These are phyloP conservation scores for Drosophila jambulina DNA, from an alignment of 1,140 invertebrate species.

Conservation along the genomic window DNA sequence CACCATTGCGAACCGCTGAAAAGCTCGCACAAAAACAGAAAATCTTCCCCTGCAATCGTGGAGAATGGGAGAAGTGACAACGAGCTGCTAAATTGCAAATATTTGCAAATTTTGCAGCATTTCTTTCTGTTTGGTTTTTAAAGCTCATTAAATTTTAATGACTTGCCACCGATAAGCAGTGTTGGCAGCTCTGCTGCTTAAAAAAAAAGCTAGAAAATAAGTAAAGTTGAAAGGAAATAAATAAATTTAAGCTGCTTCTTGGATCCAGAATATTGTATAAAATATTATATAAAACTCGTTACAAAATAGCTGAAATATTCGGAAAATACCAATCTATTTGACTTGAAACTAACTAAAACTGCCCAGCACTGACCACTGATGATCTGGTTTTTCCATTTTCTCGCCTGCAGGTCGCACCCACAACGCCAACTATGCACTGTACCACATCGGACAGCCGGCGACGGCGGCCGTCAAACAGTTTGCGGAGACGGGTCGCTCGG, in stretches of 20 bases:
- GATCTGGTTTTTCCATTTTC: constrained; percentile 13
- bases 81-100: constrained; percentile 62
- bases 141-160: constrained; percentile 73
- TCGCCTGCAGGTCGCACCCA: constrained; percentile 91
- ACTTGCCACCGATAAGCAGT: constrained; percentile 28
- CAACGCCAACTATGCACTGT: constrained; percentile 91
- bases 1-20: constrained; percentile 40
- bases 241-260: too few species aligned
- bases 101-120: constrained; percentile 64
- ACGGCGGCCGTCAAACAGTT: constrained; percentile 92
- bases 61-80: constrained; percentile 18
- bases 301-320: neutral
- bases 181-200: neutral
- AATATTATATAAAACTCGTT: fast-evolving
- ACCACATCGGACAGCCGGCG: constrained; percentile 91
- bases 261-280: neutral
- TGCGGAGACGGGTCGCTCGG: constrained; percentile 92
- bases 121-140: constrained; percentile 52
- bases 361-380: constrained; percentile 10
- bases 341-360: neutral
- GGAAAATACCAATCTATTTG: neutral
- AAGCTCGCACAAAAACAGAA: constrained; percentile 7
- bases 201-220: neutral
- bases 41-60: neutral
- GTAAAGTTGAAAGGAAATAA: neutral